Evolutionary conservation across 2,888 invertebrate species (phyloP), one percentile per base, ranked within the genome.

Genomic region (Cheilosia soror): DNA sequence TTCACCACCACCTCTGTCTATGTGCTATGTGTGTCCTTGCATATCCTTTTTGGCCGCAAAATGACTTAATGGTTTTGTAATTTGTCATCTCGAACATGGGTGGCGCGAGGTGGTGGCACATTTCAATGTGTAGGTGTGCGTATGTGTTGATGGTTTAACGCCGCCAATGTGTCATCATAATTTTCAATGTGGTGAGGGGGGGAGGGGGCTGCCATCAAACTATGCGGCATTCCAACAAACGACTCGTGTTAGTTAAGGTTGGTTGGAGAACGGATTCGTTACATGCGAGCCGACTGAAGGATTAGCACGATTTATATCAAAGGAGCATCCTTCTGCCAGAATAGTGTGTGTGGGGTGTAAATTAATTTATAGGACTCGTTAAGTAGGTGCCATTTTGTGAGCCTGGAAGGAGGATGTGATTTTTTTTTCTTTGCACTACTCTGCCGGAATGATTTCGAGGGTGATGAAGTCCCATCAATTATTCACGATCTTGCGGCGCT

Each of bases 61-160:
- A 85, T 78, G 86, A 82, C 86, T 86, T 86, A 86, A 86, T 86
- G 82, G 82, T 86, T 86, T 82, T 86, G 86, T 86, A 86, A 86
- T 86, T 86, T 86, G 86, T 86, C 86, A 82, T 86, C 72, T 77
- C 81, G 33, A 85, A 81, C 81, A 85, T 72, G 72, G 63, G 65
- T 73, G 73, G 42, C 62, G 20, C 20, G 20, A 20, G 69, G 40
- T 63, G 42, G 37, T 20, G 25, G 25, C 57, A 63, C 62, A n/a
- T 69, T 63, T 57, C 42, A 49, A 53, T 51, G 25, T 81, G 58
- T 15, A 62, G 27, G 4, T 40, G 13, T 15, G 44, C 66, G 53
- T 62, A 6, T 11, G 47, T 49, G 69, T 69, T 83, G 84, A 79
- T 76, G 84, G 80, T 71, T 83, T 77, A 83, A 83, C 81, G 62